Evolutionary conservation across 2,113 vertebrate genomes (phyloP).

Genomic region (Paradoxurus hermaphroditus): DNA sequence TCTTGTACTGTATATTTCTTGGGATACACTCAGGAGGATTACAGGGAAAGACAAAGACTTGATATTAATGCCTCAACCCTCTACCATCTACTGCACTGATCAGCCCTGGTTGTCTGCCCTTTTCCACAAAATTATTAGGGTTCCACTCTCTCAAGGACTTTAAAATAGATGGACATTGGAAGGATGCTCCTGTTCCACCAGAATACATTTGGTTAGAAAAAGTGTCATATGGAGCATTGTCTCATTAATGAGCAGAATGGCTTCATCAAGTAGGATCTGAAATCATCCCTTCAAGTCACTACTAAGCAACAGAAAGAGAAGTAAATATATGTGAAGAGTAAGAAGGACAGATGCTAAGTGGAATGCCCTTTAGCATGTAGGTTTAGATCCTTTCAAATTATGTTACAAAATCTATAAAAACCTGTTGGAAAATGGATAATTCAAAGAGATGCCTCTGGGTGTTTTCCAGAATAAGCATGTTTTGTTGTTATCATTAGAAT

Average conservation of each 20-base stretch:
- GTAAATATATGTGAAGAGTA: not conserved
- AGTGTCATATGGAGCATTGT: not conserved
- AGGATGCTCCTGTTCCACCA: not conserved
- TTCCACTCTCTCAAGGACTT: not conserved
- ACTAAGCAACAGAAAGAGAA: not conserved
- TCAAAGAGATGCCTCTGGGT: slow-evolving; percentile 18
- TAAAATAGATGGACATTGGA: not conserved
- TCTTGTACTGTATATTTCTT: not conserved
- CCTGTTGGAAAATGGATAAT: slow-evolving; percentile 45
- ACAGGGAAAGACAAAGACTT: not conserved
- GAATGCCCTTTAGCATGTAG: not conserved
- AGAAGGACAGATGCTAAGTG: not conserved
- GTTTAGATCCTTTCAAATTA: not conserved
- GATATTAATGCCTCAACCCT: not conserved
- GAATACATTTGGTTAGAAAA: not conserved
- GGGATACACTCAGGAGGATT: not conserved
- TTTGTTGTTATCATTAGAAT: not conserved
- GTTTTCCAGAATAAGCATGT: slow-evolving; percentile 32
- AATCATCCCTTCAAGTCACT: not conserved
- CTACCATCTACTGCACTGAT: no score
- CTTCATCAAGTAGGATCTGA: not conserved
- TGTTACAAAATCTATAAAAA: not conserved
- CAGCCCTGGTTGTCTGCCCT: not conserved
- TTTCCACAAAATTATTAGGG: not conserved
- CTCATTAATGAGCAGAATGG: not conserved